phyloP scores from a whole-genome alignment of 2,888 invertebrate species.

The Apoda limacodes region DNA sequence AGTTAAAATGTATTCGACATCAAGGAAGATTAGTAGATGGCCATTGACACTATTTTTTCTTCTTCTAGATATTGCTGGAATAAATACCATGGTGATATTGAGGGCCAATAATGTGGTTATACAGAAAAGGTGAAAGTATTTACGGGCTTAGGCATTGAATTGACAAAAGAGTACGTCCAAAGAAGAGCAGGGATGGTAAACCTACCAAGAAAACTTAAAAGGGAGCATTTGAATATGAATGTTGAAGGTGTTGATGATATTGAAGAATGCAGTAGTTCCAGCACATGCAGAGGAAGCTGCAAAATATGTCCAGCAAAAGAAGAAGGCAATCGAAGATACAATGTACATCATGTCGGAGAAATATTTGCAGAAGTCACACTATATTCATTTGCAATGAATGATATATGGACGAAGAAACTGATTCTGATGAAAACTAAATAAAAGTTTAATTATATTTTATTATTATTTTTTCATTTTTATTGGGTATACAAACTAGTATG shows the following conservation, averaged over 20 bases:
- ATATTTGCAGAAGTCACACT: conserved; percentile 17
- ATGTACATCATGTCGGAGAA: conserved; percentile 14
- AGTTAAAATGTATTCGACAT: conserved; percentile 16
- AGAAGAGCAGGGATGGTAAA: conserved; percentile 14
- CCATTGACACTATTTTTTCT: conserved; percentile 22
- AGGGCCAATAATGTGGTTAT: conserved; percentile 15
- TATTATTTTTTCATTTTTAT: conserved; percentile 8
- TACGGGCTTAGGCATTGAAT: conserved; percentile 16
- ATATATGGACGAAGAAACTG: conserved; percentile 15
- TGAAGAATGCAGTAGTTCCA: conserved; percentile 14
- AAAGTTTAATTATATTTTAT: conserved; percentile 9
- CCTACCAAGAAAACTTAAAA: no score
- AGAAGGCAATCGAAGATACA: conserved; percentile 18
- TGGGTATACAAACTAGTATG: conserved; percentile 7
- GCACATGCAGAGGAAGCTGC: conserved; percentile 17
- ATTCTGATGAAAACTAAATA: conserved; percentile 11
- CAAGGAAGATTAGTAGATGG: conserved; percentile 25
- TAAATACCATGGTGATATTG: conserved; percentile 23
- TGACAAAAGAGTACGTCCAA: no score
- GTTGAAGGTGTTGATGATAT: conserved; percentile 12
- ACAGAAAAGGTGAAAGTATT: conserved; percentile 16
- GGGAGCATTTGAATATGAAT: no score
- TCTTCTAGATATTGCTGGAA: conserved; percentile 23
- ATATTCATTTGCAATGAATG: conserved; percentile 17
- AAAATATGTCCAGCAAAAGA: conserved; percentile 18